phyloP scores from a whole-genome alignment of 2,797 vertebrate genomes.

The Syngnathus rostellatus region DNA sequence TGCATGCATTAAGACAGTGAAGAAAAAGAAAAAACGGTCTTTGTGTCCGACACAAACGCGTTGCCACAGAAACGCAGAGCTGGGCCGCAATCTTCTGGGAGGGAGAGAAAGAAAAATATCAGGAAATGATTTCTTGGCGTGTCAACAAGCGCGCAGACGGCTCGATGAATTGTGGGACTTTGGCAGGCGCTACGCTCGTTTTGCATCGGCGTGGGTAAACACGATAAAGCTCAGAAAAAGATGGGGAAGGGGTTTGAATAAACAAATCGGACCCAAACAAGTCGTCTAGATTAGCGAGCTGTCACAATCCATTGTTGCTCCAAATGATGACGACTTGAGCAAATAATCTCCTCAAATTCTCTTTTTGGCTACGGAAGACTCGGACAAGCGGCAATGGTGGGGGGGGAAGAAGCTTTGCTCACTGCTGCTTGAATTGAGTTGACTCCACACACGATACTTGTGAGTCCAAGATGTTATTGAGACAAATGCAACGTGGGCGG shows the following conservation, averaged over 20 bases:
- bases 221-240: constrained; percentile 15
- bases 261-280: background rate
- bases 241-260: background rate
- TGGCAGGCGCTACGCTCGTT: constrained; percentile 18
- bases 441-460: background rate
- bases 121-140: constrained; percentile 38
- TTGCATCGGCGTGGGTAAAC: constrained; percentile 38
- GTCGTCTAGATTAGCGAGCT: background rate
- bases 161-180: constrained; percentile 37
- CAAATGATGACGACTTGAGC: background rate
- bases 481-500: background rate
- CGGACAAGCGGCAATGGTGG: too few relatives aligned
- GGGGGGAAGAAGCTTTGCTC: too few relatives aligned
- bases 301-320: constrained; percentile 1
- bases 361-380: background rate
- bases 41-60: constrained; percentile 1
- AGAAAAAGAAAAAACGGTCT: background rate
- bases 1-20: background rate
- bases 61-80: background rate
- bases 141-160: constrained; percentile 23
- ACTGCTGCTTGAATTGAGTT: too few relatives aligned
- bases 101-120: constrained; percentile 21
- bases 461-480: background rate
- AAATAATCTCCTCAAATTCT: background rate
- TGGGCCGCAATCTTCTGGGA: background rate